Percentiles rank a stretch among this genome's conserved stretches.
Conservation (phyloP, 1,140 invertebrate genomes). For the Drosophila albomicans region DNA sequence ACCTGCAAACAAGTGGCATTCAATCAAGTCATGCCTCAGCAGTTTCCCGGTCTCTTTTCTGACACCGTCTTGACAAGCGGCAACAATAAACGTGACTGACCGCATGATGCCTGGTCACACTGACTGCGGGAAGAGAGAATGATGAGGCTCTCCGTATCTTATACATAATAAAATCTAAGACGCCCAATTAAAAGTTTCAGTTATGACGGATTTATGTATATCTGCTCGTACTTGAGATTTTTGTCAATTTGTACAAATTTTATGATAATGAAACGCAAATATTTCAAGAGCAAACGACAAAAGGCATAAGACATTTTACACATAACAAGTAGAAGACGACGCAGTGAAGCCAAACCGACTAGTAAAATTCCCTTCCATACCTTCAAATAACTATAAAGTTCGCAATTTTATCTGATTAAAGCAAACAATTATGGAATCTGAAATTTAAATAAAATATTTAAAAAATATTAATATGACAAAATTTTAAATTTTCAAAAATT, state of each 20-base stretch:
- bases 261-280: conserved; percentile 75
- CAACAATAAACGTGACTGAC: conserved; percentile 62
- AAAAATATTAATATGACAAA: no score
- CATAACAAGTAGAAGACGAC: conserved; percentile 28
- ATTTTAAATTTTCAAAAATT: no score
- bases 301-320: conserved; percentile 43
- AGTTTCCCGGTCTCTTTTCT: conserved; percentile 2
- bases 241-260: conserved; percentile 66
- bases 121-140: conserved; percentile 30
- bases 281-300: conserved; percentile 65
- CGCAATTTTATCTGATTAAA: no score
- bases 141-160: background rate
- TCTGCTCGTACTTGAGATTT: conserved; percentile 34
- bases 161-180: conserved; percentile 50
- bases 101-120: conserved; percentile 47
- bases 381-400: background rate
- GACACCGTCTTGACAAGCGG: conserved; percentile 17
- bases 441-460: no score
- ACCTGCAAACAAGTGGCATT: conserved; percentile 65
- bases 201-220: conserved; percentile 46
- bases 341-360: background rate
- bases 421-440: no score
- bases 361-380: background rate
- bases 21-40: conserved; percentile 54
- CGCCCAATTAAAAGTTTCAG: conserved; percentile 69